Evolutionary conservation across 2,888 invertebrate species (phyloP), one percentile per base, ranked within the genome.

Genomic region (Gryllus longicercus): DNA sequence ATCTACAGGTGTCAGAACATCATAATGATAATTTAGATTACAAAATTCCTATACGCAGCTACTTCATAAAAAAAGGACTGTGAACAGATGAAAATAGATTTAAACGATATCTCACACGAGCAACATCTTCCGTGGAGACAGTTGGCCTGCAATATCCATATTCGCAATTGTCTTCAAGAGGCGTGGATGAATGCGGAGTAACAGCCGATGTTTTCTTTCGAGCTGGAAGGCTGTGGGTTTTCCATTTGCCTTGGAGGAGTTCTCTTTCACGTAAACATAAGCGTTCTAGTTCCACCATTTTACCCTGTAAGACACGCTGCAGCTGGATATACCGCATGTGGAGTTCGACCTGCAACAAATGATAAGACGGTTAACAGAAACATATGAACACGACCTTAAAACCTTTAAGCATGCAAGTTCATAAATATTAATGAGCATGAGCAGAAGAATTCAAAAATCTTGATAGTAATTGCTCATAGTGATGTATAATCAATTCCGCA

Each of bases 311-410:
- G 63, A 94, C 90, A 84, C 95, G 91, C 88, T 96, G 96, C 51
- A 98, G 89, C 85, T 95, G 95, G 83, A 98, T 95, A 85, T 96
- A 96, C 82, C 97, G 92, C 91, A 97, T 95, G 86, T 98, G 96
- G 0, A 98, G 90, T 85, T 97, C 96, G 74, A 97, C 92, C 92
- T 92, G 83, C 1, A 77, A 14, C 74, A 74, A n/a, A 74, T n/a
- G 11, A 74, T 5, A 38, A 38, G 5, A 38, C 38, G 5, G 5
- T 38, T 3, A 38, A 38, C 38, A 38, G 38, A 38, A 38, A 38
- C 5, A 4, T 25, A 25, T 4, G 25, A 3, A 25, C 25, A 25
- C 2, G 2, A 38, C 3, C 5, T 3, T 38, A 38, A 3, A 38
- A 5, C 5, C 38, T 38, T 38, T 38, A 0, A 38, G 3, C 5